phyloP scores from a whole-genome alignment of 2,888 invertebrate genomes.

The Laspeyria flexula region DNA sequence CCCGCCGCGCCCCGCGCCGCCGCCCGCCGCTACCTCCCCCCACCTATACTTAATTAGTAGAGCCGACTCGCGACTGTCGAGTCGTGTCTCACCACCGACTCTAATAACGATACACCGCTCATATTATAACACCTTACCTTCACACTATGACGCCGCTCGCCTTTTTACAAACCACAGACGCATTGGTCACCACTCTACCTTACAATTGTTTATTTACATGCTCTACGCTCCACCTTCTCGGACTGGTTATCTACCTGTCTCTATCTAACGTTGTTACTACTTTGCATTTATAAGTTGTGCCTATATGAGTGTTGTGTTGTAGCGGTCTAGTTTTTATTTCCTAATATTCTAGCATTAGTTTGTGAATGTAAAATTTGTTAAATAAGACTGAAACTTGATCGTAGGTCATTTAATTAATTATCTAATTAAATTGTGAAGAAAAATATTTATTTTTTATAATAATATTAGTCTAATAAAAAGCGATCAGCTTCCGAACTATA shows the following conservation, averaged over 20 bases:
- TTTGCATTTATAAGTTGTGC: constrained; percentile 18
- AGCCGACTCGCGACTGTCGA: constrained; percentile 53
- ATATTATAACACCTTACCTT: constrained; percentile 51
- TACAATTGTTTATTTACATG: constrained; percentile 65
- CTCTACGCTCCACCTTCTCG: constrained; percentile 72
- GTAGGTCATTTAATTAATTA: too few relatives aligned
- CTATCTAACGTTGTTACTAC: constrained; percentile 57
- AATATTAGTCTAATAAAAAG: background rate
- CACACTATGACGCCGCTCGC: constrained; percentile 32
- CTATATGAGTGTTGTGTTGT: too few relatives aligned
- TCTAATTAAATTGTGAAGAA: too few relatives aligned
- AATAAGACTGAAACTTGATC: too few relatives aligned
- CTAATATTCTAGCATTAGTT: too few relatives aligned
- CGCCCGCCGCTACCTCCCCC: constrained; percentile 52
- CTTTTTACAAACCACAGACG: constrained; percentile 26
- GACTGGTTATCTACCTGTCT: constrained; percentile 67
- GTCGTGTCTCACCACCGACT: constrained; percentile 39
- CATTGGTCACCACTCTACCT: constrained; percentile 23
- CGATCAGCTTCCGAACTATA: background rate
- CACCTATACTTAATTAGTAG: constrained; percentile 80
- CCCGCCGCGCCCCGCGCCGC: constrained; percentile 46
- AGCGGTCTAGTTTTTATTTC: too few relatives aligned
- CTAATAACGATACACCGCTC: constrained; percentile 33
- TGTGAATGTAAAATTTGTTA: too few relatives aligned
- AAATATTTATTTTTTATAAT: too few relatives aligned